Conservation (phyloP, 2,797 vertebrate genomes). For the Pipistrellus kuhlii region DNA sequence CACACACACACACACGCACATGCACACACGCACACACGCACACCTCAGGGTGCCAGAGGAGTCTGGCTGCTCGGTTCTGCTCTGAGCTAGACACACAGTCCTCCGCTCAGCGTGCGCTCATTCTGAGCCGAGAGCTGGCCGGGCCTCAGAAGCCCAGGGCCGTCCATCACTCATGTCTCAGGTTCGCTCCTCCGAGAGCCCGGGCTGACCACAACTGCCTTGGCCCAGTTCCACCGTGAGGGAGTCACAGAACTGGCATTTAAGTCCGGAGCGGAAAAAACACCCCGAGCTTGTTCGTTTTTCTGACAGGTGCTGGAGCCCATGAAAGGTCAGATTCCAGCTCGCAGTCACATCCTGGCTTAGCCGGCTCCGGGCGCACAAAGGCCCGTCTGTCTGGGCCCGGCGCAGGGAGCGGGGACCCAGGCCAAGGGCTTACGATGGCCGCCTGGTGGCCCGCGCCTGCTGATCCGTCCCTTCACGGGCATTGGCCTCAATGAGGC, state of each 20-base stretch:
- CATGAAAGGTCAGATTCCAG: conserved; percentile 84
- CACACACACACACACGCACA: rapidly evolving
- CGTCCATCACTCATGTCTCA: conserved; percentile 68
- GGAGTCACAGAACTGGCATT: conserved; percentile 83
- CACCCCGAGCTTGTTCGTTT: conserved; percentile 81
- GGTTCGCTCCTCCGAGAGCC: conserved; percentile 67
- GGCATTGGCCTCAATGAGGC: conserved; percentile 81
- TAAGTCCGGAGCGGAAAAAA: conserved; percentile 82
- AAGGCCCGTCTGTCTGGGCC: conserved; percentile 79
- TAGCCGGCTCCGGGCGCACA: conserved; percentile 79
- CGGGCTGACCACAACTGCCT: conserved; percentile 75
- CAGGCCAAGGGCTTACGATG: conserved; percentile 79
- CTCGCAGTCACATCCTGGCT: conserved; percentile 82
- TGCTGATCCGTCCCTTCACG: conserved; percentile 78
- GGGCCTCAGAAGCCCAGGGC: conserved; percentile 38
- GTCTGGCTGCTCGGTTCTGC: background rate
- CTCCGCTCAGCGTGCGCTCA: background rate
- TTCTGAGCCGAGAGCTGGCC: conserved; percentile 45
- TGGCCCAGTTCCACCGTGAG: conserved; percentile 73
- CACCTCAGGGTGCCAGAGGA: background rate
- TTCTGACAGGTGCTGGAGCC: conserved; percentile 85
- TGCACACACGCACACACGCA: rapidly evolving
- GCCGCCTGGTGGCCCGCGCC: conserved; percentile 68
- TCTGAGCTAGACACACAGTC: background rate
- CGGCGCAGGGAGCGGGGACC: conserved; percentile 35